Evolutionary conservation across 2,888 invertebrate genomes (phyloP), one percentile per base, ranked within the genome.

Genomic region (Eupithecia abbreviata): DNA sequence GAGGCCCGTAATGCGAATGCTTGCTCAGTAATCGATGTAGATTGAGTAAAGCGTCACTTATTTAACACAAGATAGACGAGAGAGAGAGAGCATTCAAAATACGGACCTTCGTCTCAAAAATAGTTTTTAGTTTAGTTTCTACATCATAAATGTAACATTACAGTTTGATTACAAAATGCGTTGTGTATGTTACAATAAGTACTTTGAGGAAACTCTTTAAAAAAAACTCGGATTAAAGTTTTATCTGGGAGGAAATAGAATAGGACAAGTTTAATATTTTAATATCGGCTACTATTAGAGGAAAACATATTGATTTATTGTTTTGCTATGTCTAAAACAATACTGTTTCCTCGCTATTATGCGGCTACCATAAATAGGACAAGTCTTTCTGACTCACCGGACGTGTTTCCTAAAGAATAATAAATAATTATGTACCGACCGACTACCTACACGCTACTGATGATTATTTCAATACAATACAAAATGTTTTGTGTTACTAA

Each of bases 291-390:
- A 18, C 58, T 18, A 55, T n/a, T 55, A 58, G 18, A 58, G 18
- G 18, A 58, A 58, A 18, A 58, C 30, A 58, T 1, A 62, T 58
- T 58, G 18, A 58, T 9, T 30, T 18, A 58, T 18, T 30, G 10
- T 30, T 62, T 62, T 62, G 58, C 18, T 62, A 18, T 58, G 18
- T 58, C 30, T 12, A 66, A 66, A 66, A 42, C 66, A 66, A 15
- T 15, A 45, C 71, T 7, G 7, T 15, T 30, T 62, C 71, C 71
- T 72, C 71, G 45, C 7, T 72, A 47, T 62, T 65, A 71, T 49
- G n/a, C 30, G 3, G 41, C 10, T 41, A 42, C 73, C 73, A 67
- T 73, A 73, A 51, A 73, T 67, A 67, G 73, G 49, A 73, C 73
- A 73, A 67, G 67, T n/a, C 7, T 41, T 12, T 49, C 30, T 73